These are phyloP conservation scores for Dugesia japonica DNA, from an alignment of 2,888 invertebrate genomes.

Conservation along the genomic window DNA sequence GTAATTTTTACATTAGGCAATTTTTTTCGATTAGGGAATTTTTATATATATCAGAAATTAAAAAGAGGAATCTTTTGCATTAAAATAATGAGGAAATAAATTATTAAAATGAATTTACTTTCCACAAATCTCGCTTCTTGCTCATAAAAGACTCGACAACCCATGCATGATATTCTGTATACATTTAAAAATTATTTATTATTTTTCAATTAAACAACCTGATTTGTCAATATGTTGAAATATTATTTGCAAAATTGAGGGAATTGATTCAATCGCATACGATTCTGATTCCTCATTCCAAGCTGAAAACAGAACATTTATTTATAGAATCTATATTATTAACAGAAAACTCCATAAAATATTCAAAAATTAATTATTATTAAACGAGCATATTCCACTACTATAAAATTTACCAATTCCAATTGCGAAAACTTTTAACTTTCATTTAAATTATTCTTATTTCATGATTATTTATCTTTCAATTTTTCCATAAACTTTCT, in stretches of 20 bases:
- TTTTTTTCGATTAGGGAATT: too few relatives aligned
- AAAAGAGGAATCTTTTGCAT: too few relatives aligned
- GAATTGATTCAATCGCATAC: conserved; percentile 49
- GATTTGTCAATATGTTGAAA: conserved; percentile 85
- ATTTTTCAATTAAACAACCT: conserved; percentile 52
- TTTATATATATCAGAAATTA: too few relatives aligned
- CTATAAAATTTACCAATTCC: too few relatives aligned
- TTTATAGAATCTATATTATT: not conserved
- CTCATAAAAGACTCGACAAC: conserved; percentile 86
- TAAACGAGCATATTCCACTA: too few relatives aligned
- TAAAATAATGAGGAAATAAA: too few relatives aligned
- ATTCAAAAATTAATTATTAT: not conserved
- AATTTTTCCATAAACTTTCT: too few relatives aligned
- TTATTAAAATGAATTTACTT: too few relatives aligned
- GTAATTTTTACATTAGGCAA: too few relatives aligned
- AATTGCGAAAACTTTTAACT: too few relatives aligned
- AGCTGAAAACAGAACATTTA: conserved; percentile 30
- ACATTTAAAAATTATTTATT: not conserved
- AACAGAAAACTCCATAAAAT: not conserved
- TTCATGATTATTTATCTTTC: too few relatives aligned
- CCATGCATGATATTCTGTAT: conserved; percentile 37
- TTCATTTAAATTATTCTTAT: too few relatives aligned
- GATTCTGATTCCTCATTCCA: conserved; percentile 38
- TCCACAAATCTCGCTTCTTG: conserved; percentile 64
- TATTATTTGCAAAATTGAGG: conserved; percentile 87